Evolutionary conservation across 2,113 vertebrate genomes (phyloP), one percentile per base, ranked within the genome.

Genomic region (Orientallactaga bullata): DNA sequence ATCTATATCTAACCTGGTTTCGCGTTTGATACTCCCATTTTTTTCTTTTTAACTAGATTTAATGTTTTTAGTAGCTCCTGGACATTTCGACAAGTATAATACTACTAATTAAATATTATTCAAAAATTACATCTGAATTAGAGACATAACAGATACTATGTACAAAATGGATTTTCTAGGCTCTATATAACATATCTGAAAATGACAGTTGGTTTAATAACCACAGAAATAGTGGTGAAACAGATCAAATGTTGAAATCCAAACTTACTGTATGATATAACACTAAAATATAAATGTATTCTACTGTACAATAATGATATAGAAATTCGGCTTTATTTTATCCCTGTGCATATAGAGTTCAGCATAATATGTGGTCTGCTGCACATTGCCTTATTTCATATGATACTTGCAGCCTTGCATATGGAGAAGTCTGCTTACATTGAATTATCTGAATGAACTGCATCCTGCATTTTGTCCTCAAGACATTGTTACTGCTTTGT

Each of bases 401-500:
- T 74, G 15, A 2, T 69, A 15, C 90, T 68, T 42, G 10, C 37
- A 87, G 18, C 32, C 58, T 32, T 95, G 11, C 58, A 37, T 69
- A 89, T 73, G 66, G 23, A 72, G 28, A 76, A 74, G 3, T 1
- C 5, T 21, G 16, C 28, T 89, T 78, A 18, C 4, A 69, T 47
- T 74, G 55, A 76, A 11, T 93, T 94, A 93, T 90, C 73, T 85
- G 65, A 93, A 95, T 79, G 76, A 90, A 78, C 58, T 47, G n/a
- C 79, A 63, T 23, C 86, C 82, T 24, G 83, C 32, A 78, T 96
- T 95, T 94, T 71, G 39, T 51, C 76, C 77, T 92, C 88, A 93
- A 90, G 91, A 92, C 88, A 35, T 28, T 30, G 86, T 93, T 92
- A 88, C 85, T 90, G 51, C 35, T 93, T 90, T 92, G 73, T 96